These are phyloP conservation scores for Mactromeris polynyma DNA, from an alignment of 2,888 invertebrate genomes.

Conservation along the genomic window DNA sequence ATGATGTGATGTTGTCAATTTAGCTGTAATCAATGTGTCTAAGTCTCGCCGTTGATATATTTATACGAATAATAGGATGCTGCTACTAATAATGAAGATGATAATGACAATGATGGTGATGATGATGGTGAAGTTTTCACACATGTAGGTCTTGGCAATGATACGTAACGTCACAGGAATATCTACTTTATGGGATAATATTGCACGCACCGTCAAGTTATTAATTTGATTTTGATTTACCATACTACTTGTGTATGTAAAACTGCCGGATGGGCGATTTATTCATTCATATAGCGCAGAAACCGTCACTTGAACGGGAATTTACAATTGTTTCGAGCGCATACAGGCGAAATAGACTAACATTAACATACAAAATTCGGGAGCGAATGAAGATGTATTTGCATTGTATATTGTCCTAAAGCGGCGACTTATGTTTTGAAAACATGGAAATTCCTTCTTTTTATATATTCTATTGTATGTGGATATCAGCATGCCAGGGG, in stretches of 20 bases:
- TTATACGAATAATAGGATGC: no score
- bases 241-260: background rate
- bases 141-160: background rate
- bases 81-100: background rate
- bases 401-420: background rate
- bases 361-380: background rate
- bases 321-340: background rate
- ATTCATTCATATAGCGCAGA: background rate
- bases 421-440: background rate
- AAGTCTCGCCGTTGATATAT: no score
- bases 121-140: background rate
- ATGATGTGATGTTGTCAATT: no score
- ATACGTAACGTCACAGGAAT: background rate
- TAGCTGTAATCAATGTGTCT: no score
- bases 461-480: no score
- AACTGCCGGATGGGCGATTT: background rate
- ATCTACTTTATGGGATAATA: slow-evolving; percentile 5
- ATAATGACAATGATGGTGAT: background rate
- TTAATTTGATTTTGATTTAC: slow-evolving; percentile 5
- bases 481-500: no score
- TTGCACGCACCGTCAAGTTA: slow-evolving; percentile 8
- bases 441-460: no score
- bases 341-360: background rate
- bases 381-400: background rate
- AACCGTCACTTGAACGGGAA: background rate